These are phyloP conservation scores for Dioctria linearis DNA, from an alignment of 2,888 invertebrate genomes.

Conservation along the genomic window DNA sequence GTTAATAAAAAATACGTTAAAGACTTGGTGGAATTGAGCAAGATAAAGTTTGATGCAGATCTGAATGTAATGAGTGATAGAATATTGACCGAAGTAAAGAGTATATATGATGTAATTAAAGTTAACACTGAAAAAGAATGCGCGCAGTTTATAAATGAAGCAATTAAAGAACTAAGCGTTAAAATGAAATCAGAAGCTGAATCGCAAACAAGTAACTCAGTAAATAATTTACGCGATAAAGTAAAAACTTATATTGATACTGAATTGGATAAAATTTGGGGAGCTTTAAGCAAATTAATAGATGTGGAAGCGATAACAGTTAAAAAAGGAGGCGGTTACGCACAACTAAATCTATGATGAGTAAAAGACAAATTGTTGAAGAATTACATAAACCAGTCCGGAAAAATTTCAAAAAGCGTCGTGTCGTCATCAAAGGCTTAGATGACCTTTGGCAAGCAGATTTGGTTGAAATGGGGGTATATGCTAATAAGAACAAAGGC, in stretches of 20 bases:
- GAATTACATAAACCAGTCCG: no score
- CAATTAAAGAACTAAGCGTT: not conserved
- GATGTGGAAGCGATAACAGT: not conserved
- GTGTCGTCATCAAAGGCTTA: no score
- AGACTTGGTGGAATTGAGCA: no score
- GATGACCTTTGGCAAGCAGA: no score
- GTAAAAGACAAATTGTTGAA: no score
- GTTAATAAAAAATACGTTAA: slow-evolving; percentile 8
- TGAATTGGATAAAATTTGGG: not conserved
- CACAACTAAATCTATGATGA: not conserved
- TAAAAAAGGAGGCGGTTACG: not conserved
- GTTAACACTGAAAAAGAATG: no score
- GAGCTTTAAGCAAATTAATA: not conserved
- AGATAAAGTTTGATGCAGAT: no score
- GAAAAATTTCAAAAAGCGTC: no score
- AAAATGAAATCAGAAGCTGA: not conserved
- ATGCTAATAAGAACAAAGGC: slow-evolving; percentile 64
- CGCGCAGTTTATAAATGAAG: no score
- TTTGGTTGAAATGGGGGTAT: slow-evolving; percentile 50
- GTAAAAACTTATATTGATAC: not conserved
- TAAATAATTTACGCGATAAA: no score
- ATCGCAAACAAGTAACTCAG: no score
- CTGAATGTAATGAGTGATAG: not conserved
- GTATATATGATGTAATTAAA: not conserved
- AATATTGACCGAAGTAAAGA: slow-evolving; percentile 5